These are phyloP conservation scores for Psix sp. DNA, from an alignment of 1,140 invertebrate species.

Conservation along the genomic window DNA sequence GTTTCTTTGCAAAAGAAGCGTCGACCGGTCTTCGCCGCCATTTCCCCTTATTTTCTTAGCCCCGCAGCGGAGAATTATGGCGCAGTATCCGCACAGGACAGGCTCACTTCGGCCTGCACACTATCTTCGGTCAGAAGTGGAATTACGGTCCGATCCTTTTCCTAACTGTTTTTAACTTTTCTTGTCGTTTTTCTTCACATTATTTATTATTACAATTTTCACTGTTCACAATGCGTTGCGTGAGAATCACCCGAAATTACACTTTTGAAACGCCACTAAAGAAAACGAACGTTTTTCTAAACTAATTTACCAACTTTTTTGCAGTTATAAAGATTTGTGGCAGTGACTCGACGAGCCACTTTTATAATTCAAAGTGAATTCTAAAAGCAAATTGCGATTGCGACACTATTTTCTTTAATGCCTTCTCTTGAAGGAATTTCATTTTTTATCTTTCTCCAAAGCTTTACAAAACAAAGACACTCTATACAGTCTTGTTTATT, in stretches of 20 bases:
- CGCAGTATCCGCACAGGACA: conserved; percentile 49
- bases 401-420: no score
- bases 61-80: conserved; percentile 54
- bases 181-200: conserved; percentile 20
- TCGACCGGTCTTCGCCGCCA: conserved; percentile 50
- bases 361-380: no score
- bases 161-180: conserved; percentile 12
- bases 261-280: neutral
- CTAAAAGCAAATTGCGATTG: no score
- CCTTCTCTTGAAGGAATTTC: no score
- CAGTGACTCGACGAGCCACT: no score
- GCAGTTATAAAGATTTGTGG: no score
- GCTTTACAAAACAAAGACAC: no score
- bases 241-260: neutral
- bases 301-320: no score
- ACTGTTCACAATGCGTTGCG: neutral
- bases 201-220: conserved; percentile 16
- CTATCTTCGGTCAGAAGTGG: conserved; percentile 49
- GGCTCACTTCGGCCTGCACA: conserved; percentile 43
- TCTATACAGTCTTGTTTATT: no score
- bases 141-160: conserved; percentile 47
- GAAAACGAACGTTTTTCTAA: no score
- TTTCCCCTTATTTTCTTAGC: conserved; percentile 51
- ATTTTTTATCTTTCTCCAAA: no score
- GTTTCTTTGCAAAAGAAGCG: conserved; percentile 48